Conservation (phyloP, 92 coral and sea anemone species). For the Pocillopora grandis region DNA sequence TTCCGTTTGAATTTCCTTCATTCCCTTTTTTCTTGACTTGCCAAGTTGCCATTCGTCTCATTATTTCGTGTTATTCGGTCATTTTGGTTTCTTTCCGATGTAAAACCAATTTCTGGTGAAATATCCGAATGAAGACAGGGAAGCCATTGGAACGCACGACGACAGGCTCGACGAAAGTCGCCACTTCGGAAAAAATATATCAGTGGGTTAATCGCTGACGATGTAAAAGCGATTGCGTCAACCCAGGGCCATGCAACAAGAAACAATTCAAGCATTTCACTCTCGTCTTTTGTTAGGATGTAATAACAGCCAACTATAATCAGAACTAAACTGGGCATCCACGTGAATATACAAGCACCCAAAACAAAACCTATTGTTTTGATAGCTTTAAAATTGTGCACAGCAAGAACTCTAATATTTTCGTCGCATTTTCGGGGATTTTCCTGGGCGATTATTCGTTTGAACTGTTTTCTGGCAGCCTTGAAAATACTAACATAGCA, state of each 20-base stretch:
- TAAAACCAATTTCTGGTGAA: background rate
- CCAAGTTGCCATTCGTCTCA: no score
- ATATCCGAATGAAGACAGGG: background rate
- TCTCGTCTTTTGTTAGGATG: background rate
- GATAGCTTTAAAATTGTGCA: constrained; percentile 10
- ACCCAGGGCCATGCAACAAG: constrained; percentile 24
- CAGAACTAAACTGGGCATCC: constrained; percentile 17
- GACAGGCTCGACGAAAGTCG: constrained; percentile 11
- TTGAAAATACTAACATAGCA: constrained; percentile 28
- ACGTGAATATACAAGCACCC: constrained; percentile 11
- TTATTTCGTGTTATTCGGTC: background rate
- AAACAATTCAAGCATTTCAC: background rate
- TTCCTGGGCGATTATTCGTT: background rate
- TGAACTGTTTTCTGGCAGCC: constrained; percentile 11
- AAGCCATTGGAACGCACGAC: background rate
- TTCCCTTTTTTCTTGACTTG: no score
- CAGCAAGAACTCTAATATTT: background rate
- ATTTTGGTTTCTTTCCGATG: background rate
- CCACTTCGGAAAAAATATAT: constrained; percentile 13
- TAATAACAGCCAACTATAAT: background rate
- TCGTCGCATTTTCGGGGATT: background rate
- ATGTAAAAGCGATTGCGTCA: constrained; percentile 22
- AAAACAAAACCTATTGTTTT: constrained; percentile 20
- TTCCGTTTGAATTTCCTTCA: no score
- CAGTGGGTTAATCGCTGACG: constrained; percentile 29